These are phyloP conservation scores for Chinchilla lanigera DNA, from an alignment of 2,113 vertebrate genomes.

Conservation along the genomic window DNA sequence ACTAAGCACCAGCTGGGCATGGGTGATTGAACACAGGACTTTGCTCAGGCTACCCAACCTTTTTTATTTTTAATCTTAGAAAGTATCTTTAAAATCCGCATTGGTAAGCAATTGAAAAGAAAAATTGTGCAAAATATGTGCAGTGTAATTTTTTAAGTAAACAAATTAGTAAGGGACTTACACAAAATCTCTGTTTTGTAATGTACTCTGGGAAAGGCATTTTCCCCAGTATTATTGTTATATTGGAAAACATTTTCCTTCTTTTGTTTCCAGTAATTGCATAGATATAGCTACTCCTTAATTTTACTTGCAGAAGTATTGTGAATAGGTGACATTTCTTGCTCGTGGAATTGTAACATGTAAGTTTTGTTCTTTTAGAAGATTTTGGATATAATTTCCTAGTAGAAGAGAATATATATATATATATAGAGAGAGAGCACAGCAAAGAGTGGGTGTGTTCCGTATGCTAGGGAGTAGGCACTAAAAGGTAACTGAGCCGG, in stretches of 20 bases:
- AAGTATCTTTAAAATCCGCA: background rate
- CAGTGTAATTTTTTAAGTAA: constrained; percentile 22
- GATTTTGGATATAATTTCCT: background rate
- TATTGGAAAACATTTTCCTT: background rate
- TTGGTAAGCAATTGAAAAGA: background rate
- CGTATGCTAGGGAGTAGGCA: background rate
- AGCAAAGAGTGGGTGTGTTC: background rate
- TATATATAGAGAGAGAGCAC: too few species aligned
- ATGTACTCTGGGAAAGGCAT: background rate
- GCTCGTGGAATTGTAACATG: background rate
- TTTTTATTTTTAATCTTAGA: constrained; percentile 31
- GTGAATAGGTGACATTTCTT: background rate
- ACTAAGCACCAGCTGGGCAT: background rate
- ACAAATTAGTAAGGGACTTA: background rate
- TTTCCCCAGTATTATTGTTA: background rate
- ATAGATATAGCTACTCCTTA: background rate
- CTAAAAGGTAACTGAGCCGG: background rate
- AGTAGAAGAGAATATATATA: background rate
- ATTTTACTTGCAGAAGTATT: background rate
- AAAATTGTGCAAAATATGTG: constrained; percentile 17
- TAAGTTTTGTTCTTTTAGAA: background rate
- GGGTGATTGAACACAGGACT: background rate
- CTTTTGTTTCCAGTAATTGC: background rate
- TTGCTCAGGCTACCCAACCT: background rate
- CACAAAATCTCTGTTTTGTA: constrained; percentile 28